Base-by-base conservation (phyloP, 2,888 invertebrate species). In the Adineta ricciae region DNA sequence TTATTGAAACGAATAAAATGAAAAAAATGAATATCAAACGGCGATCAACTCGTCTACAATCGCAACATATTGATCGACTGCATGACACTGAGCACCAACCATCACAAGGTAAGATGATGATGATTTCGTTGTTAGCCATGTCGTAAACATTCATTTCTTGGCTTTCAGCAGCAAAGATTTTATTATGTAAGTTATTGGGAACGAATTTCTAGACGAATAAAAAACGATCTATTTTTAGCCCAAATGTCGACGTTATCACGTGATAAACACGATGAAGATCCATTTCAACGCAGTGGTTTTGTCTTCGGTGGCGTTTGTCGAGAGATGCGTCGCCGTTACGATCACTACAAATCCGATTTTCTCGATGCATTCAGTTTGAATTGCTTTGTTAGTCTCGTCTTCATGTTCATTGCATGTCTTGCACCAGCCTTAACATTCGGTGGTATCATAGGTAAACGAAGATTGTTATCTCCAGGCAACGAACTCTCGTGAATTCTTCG, bases 391-490 rank as follows among this genome's bases (percentile, higher is more conserved):
- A 54, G 83, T 27, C 50, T 84, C n/a, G 46, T 83, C n/a, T 85
- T 85, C 64, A 84, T 85, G 41, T 85, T 85, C 38, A 85, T 83
- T 52, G 85, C 83, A n/a, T 85, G 85, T 84, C 32, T 85, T 73
- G 84, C 85, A 24, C 85, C 85, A 8, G 85, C 85, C 14, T 27
- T 85, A 9, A 72, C 83, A 16, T 85, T 85, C 56, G 85, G 85
- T 41, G 85, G 84, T 82, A 85, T 85, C 27, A 50, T 85, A 49
- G 85, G 85, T 85, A 83, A 72, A 46, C 11, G 46, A 46, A 46
- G 46, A 46, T 46, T 46, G n/a, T n/a, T n/a, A 46, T 46, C 11
- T 46, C 5, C 11, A 46, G 46, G 11, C 5, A 46, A 46, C 11
- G n/a, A n/a, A n/a, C 46, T 46, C 46, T 46, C 11, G 11, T 46